Evolutionary conservation across 1,140 invertebrate genomes (phyloP).

Genomic region (Diorhabda carinulata): DNA sequence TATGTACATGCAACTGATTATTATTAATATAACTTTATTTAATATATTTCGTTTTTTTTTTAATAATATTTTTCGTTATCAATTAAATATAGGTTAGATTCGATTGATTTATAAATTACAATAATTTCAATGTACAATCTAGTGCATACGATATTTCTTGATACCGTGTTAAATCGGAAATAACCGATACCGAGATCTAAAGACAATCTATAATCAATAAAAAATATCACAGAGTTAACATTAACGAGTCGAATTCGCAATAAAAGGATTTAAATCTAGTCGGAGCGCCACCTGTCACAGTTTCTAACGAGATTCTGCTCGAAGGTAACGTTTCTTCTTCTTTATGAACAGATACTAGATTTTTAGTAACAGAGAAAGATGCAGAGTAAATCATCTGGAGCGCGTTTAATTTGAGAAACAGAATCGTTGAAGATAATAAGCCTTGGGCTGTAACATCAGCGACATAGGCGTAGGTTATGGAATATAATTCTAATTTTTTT

Average conservation of each 20-base stretch:
- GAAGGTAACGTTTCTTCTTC: background rate
- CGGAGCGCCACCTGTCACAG: slow-evolving; percentile 15
- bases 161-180: background rate
- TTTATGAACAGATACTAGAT: background rate
- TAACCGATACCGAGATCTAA: background rate
- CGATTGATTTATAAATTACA: too few species aligned
- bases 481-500: too few species aligned
- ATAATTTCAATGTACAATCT: too few species aligned
- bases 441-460: slow-evolving; percentile 6
- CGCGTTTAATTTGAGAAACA: background rate
- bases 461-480: background rate
- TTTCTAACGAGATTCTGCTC: background rate
- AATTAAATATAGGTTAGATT: too few species aligned
- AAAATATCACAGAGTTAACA: slow-evolving; percentile 1
- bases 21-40: too few species aligned
- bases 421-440: slow-evolving; percentile 13
- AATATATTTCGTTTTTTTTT: too few species aligned
- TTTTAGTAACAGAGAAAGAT: background rate
- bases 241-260: slow-evolving; percentile 8
- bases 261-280: slow-evolving; percentile 13
- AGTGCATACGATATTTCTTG: too few species aligned
- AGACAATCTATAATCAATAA: too few species aligned
- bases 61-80: too few species aligned
- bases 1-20: too few species aligned
- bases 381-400: background rate